These are phyloP conservation scores for Drosophila flavopinicola DNA, from an alignment of 2,888 invertebrate genomes.

Conservation along the genomic window DNA sequence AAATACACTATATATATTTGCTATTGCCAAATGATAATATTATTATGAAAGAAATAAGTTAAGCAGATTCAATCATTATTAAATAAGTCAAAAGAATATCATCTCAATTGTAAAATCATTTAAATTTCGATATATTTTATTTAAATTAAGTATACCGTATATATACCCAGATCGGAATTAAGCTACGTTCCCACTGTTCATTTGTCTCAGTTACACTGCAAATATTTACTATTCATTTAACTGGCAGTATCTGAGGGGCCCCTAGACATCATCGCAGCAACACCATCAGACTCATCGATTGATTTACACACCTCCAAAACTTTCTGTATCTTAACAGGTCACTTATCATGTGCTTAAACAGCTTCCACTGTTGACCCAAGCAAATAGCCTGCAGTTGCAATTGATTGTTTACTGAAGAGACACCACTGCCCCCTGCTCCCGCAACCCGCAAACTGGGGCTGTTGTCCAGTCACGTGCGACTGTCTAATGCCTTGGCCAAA, in stretches of 20 bases:
- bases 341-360: slow-evolving; percentile 48
- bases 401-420: slow-evolving; percentile 67
- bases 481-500: slow-evolving; percentile 56
- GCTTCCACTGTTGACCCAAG: slow-evolving; percentile 49
- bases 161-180: too few species aligned
- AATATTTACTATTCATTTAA: slow-evolving; percentile 24
- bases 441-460: neutral
- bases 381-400: slow-evolving; percentile 75
- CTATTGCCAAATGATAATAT: too few species aligned
- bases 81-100: too few species aligned
- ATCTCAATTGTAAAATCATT: too few species aligned
- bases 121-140: too few species aligned
- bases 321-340: slow-evolving; percentile 60
- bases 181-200: neutral
- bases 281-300: slow-evolving; percentile 14
- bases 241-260: neutral
- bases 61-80: too few species aligned
- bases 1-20: too few species aligned
- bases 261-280: neutral
- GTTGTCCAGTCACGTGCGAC: slow-evolving; percentile 43
- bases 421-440: slow-evolving; percentile 2
- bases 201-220: neutral
- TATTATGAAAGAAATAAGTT: too few species aligned
- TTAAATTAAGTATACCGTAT: too few species aligned
- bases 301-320: slow-evolving; percentile 4